phyloP scores from a whole-genome alignment of 1,140 invertebrate species.

The Orius laevigatus region DNA sequence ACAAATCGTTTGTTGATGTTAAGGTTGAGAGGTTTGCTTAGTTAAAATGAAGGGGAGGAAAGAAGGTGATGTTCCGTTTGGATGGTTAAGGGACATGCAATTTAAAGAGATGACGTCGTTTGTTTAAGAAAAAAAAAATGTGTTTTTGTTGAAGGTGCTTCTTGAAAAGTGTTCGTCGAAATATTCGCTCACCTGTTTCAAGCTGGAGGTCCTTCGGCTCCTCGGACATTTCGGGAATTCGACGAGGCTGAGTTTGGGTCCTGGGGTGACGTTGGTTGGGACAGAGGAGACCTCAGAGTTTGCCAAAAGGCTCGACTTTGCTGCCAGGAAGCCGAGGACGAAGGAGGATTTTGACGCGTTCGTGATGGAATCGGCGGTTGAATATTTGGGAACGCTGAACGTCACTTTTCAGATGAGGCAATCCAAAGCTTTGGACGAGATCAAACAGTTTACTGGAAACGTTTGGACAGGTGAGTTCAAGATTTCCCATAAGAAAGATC shows the following conservation, averaged over 20 bases:
- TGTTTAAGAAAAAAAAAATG: no score
- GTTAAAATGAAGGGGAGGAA: no score
- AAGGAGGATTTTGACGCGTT: constrained; percentile 15
- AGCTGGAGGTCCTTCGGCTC: constrained; percentile 57
- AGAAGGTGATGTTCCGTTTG: no score
- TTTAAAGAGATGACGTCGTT: no score
- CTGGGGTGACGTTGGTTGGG: constrained; percentile 23
- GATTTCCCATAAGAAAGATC: background rate
- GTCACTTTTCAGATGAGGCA: constrained; percentile 54
- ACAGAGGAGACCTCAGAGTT: background rate
- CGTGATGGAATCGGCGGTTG: constrained; percentile 29
- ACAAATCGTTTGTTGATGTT: no score
- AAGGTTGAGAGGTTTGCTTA: no score
- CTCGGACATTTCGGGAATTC: constrained; percentile 50
- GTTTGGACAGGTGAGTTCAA: constrained; percentile 1
- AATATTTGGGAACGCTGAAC: constrained; percentile 51
- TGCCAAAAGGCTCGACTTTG: background rate
- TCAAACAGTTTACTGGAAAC: background rate
- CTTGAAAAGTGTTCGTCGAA: background rate
- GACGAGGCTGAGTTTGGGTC: constrained; percentile 37
- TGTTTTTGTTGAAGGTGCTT: no score
- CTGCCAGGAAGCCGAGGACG: constrained; percentile 10
- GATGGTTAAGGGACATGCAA: no score
- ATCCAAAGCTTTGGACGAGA: constrained; percentile 32
- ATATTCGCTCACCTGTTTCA: constrained; percentile 58